Conservation (phyloP, 1,140 invertebrate species). For the Leptoteleia sp. region DNA sequence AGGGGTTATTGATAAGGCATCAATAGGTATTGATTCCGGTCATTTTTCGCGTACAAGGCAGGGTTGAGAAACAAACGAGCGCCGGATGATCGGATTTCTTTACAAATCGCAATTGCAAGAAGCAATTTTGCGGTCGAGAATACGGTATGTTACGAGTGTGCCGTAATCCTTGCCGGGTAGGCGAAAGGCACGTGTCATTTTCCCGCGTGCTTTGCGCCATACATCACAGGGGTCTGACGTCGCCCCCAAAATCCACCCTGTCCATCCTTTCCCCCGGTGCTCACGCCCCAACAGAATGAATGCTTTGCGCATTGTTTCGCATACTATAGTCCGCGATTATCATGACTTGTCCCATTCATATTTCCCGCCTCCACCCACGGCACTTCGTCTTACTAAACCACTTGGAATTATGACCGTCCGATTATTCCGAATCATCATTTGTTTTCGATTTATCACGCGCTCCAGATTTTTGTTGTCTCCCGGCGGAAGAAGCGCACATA, state of each 20-base stretch:
- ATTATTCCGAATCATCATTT: conserved; percentile 43
- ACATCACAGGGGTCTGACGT: conserved; percentile 65
- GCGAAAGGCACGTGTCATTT: conserved; percentile 66
- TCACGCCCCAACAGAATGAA: conserved; percentile 45
- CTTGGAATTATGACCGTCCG: conserved; percentile 29
- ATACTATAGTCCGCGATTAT: conserved; percentile 65
- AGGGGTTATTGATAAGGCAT: no score
- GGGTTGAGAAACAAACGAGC: conserved; percentile 39
- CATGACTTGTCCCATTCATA: conserved; percentile 56
- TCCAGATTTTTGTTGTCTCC: conserved; percentile 39
- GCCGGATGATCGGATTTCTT: conserved; percentile 37
- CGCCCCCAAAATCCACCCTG: conserved; percentile 62
- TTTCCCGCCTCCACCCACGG: conserved; percentile 19
- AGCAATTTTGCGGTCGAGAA: conserved; percentile 59
- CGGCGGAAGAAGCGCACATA: no score
- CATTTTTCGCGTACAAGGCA: no score
- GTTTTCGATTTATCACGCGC: conserved; percentile 18
- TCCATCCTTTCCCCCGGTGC: conserved; percentile 43
- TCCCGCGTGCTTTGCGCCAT: conserved; percentile 64
- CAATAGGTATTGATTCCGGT: no score
- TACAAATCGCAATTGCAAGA: conserved; percentile 59
- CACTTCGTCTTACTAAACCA: conserved; percentile 43
- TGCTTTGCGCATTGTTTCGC: conserved; percentile 62
- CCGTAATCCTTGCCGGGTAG: conserved; percentile 59
- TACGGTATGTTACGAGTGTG: conserved; percentile 63